Evolutionary conservation across 2,888 invertebrate species (phyloP), one percentile per base, ranked within the genome.

Genomic region (Spodoptera littoralis): DNA sequence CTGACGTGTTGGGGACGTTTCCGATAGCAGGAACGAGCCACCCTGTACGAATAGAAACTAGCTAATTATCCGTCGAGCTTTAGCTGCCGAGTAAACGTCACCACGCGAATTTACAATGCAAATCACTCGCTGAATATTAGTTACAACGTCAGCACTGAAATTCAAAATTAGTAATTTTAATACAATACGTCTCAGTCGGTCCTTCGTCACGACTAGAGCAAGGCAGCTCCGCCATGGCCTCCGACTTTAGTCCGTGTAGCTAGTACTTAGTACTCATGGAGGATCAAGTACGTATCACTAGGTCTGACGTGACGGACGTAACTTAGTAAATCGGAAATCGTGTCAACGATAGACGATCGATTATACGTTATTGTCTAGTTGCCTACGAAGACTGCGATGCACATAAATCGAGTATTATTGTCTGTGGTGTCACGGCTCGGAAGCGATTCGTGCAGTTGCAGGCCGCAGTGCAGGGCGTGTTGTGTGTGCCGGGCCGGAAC

Each of bases 121-220:
- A 94, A 94, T 94, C 87, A 90, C 85, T 85, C 84, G 90, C 89
- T 92, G 91, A 92, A 93, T 94, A 93, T 93, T 94, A 93, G 91
- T 92, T 92, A 92, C 86, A 92, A 88, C 92, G 92, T 91, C 92
- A 90, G 87, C 87, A 85, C 86, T 89, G 91, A 92, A 93, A 91
- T 92, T 94, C 91, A 92, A 94, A 94, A 93, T 94, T 92, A 92
- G 84, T 91, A 90, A 94, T 92, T 94, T 93, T 92, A 94, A 92
- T 94, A 93, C 91, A 86, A 90, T 87, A 88, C 86, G 92, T 92
- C 90, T 91, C 94, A 94, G 94, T 94, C 90, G 88, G 87, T 88
- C 89, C 87, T 88, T 88, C 84, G 92, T 89, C 92, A 90, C 90
- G 90, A 89, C 84, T 88, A 85, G 90, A 86, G 90, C 82, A 88